These are phyloP conservation scores for Aplocera efformata DNA, from an alignment of 2,888 invertebrate genomes.

Conservation along the genomic window DNA sequence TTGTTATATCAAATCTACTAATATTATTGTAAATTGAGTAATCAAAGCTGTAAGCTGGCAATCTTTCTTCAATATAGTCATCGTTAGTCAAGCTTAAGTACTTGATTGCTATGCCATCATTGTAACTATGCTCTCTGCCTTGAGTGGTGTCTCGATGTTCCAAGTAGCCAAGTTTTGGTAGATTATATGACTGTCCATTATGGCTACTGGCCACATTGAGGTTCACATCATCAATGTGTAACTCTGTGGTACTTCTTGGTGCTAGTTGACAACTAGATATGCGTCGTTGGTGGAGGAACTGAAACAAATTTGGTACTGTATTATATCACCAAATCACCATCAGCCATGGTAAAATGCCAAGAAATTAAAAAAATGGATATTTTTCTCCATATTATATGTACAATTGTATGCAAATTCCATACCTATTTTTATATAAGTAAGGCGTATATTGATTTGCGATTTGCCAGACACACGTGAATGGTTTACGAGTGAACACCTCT, in stretches of 20 bases:
- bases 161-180: constrained; percentile 20
- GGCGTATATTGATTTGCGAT: constrained; percentile 16
- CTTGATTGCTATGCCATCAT: constrained; percentile 46
- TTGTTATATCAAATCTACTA: constrained; percentile 57
- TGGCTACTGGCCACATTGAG: constrained; percentile 41
- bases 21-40: constrained; percentile 40
- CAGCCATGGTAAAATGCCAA: constrained; percentile 8
- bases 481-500: constrained; percentile 27
- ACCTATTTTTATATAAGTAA: constrained; percentile 2
- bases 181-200: constrained; percentile 23
- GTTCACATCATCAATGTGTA: constrained; percentile 51
- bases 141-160: constrained; percentile 32
- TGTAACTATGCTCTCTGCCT: constrained; percentile 33
- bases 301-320: constrained; percentile 34
- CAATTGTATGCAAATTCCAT: constrained; percentile 19
- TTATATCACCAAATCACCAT: constrained; percentile 20
- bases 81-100: constrained; percentile 53
- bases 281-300: constrained; percentile 62
- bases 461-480: constrained; percentile 39
- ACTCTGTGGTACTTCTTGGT: constrained; percentile 47
- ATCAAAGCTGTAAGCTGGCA: constrained; percentile 40
- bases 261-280: constrained; percentile 65
- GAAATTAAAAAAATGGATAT: constrained; percentile 3
- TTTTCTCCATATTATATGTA: neutral
- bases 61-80: constrained; percentile 63